Evolutionary conservation across 2,113 vertebrate species (phyloP), one percentile per base, ranked within the genome.

Genomic region (Synodontis membranacea): DNA sequence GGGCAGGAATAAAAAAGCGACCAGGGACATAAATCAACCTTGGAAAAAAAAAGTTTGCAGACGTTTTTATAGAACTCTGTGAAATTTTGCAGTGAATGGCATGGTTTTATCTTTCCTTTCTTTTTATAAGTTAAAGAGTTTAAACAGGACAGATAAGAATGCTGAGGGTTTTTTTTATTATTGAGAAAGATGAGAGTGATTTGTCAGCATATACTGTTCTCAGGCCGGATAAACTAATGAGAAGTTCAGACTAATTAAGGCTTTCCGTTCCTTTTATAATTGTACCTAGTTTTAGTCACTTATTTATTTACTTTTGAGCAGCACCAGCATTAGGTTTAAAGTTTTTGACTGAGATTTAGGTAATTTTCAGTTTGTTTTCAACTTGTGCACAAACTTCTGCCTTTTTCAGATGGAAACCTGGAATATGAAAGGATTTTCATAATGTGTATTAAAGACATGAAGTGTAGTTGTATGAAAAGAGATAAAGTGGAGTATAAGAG

Each of bases 21-120:
- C 86, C 80, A 83, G 86, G 88, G 89, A 90, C 87, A 81, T 90
- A 91, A 92, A 93, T 90, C 86, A 44, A 48, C 82, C 86, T 85
- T 88, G 87, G 91, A 89, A 91, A 89, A 85, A 74, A 70, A 87
- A 42, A 50, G 56, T 44, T 88, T 87, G 84, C 48, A 0, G 31
- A 60, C 28, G 70, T 90, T 84, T 84, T 92, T 88, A 89, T 83
- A 85, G 84, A 84, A 89, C 88, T 80, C 87, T 44, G 84, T 75
- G 74, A 78, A 84, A 86, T n/a, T 37, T 89, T 87, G 74, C 83
- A 52, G 56, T 78, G 85, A 89, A 91, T 90, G 80, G 5, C 0
- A 19, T 86, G 14, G 78, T 64, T 37, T 72, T 58, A 74, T 12
- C 39, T 70, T 12, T 72, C 42, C 37, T 44, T 54, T 72, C 25